Base-by-base conservation (phyloP, 1,140 invertebrate species). In the Odontomachus brunneus region DNA sequence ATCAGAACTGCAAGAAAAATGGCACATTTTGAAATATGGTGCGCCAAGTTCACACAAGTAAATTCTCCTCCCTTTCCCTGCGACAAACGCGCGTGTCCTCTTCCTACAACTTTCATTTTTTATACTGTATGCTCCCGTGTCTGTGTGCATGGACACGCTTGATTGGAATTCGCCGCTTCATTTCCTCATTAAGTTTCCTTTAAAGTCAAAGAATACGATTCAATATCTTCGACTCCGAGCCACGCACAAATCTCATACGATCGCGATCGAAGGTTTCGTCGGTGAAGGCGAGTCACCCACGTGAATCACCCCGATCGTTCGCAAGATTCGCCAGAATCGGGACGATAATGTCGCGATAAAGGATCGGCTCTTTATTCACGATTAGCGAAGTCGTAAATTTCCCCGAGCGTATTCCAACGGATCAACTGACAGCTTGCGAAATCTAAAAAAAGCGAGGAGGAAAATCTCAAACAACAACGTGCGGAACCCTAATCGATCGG, bases 401-500 rank as follows among this genome's bases (percentile, higher is more conserved):
- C 22, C 38, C 26, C 38, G 14, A 48, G 60, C 44, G 12, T 33
- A 60, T 73, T 82, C 24, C 44, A 60, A 59, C 63, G 38, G 55
- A 60, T 49, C 55, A 7, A 33, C 15, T 7, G 65, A 80, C 38
- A 67, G 63, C n/a, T 60, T 59, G 24, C 48, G 17, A 5, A 80
- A 69, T 44, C 44, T 62, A 55, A 62, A 63, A 5, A 62, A 80
- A 76, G 60, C 29, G 53, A 63, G 17, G 3, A 33, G 65, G 44
- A 53, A 48, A 82, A 63, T 22, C 85, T 48, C 65, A 33, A 75
- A 84, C 48, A 84, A 57, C 11, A 63, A 4, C 62, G 44, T 78
- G 78, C 69, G 72, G 49, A n/a, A 76, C 33, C 84, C 49, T 71
- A 84, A 88, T 86, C 78, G 83, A 88, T 81, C 29, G 59, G 24